Evolutionary conservation across 2,888 invertebrate species (phyloP).

Genomic region (Diarsia brunnea): DNA sequence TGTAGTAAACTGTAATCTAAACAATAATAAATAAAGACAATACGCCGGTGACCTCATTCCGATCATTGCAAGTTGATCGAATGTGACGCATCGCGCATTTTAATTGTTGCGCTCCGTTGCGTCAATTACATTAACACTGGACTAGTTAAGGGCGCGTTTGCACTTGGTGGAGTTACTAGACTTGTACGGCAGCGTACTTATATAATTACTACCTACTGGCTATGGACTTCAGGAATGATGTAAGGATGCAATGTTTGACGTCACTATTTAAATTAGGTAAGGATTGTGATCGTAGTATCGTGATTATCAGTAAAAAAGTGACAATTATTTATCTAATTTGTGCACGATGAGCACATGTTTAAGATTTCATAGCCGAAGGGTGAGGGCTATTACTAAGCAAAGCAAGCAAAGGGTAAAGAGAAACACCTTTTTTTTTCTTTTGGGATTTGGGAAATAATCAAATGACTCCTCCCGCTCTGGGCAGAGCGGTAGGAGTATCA

Average conservation of each 20-base stretch:
- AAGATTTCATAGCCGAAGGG: no score
- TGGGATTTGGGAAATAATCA: no score
- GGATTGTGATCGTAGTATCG: neutral
- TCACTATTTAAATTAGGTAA: neutral
- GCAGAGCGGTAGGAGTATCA: no score
- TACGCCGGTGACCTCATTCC: constrained; percentile 80
- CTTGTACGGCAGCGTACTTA: constrained; percentile 7
- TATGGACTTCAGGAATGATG: neutral
- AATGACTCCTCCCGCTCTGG: no score
- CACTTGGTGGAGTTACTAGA: constrained; percentile 8
- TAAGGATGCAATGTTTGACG: neutral
- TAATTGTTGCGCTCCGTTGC: constrained; percentile 74
- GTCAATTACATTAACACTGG: constrained; percentile 67
- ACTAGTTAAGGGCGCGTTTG: constrained; percentile 36
- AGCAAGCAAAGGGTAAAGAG: no score
- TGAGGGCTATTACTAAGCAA: no score
- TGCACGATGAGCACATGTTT: neutral
- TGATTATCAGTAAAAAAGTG: neutral
- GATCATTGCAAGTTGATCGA: constrained; percentile 73
- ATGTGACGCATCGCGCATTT: constrained; percentile 76
- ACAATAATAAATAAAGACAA: constrained; percentile 79
- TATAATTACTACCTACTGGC: constrained; percentile 4
- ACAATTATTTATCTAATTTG: neutral
- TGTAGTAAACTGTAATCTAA: constrained; percentile 69
- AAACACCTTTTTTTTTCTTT: no score